These are phyloP conservation scores for Scomber scombrus DNA, from an alignment of 2,113 vertebrate genomes.

Conservation along the genomic window DNA sequence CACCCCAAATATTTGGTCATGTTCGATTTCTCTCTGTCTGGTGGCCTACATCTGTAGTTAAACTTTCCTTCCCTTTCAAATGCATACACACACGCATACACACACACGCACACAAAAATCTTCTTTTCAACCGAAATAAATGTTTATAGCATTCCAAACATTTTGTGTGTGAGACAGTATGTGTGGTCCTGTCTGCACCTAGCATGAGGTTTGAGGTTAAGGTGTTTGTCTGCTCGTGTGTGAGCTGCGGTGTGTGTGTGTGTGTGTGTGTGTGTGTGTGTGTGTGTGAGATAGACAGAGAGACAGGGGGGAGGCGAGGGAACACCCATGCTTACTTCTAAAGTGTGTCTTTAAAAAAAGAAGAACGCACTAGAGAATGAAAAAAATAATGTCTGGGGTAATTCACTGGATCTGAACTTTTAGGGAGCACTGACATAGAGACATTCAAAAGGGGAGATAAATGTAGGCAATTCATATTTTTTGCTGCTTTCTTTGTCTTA, in stretches of 20 bases:
- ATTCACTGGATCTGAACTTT: slow-evolving; percentile 6
- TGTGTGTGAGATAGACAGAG: not conserved
- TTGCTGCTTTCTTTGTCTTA: too few species aligned
- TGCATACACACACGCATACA: slow-evolving; percentile 1
- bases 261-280: not conserved
- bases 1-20: slow-evolving; percentile 67
- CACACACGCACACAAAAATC: slow-evolving; percentile 48
- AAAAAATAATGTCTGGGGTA: slow-evolving; percentile 4
- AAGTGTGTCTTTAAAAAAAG: slow-evolving; percentile 24
- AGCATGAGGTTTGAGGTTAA: slow-evolving; percentile 79
- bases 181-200: slow-evolving; percentile 87
- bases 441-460: not conserved
- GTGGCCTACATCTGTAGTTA: slow-evolving; percentile 54
- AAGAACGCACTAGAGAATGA: not conserved
- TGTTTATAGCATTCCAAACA: slow-evolving; percentile 87
- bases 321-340: slow-evolving; percentile 44
- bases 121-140: slow-evolving; percentile 82
- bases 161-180: slow-evolving; percentile 80
- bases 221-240: slow-evolving; percentile 76
- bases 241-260: slow-evolving; percentile 44
- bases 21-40: slow-evolving; percentile 66
- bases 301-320: not conserved
- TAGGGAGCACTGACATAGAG: not conserved
- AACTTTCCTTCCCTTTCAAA: slow-evolving; percentile 61
- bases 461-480: too few species aligned